A percentile compares a stretch with the other conserved stretches of the same genome.
Evolutionary conservation across 53 echinoderm and acorn worm species (phyloP).

Genomic region (Crossaster papposus): DNA sequence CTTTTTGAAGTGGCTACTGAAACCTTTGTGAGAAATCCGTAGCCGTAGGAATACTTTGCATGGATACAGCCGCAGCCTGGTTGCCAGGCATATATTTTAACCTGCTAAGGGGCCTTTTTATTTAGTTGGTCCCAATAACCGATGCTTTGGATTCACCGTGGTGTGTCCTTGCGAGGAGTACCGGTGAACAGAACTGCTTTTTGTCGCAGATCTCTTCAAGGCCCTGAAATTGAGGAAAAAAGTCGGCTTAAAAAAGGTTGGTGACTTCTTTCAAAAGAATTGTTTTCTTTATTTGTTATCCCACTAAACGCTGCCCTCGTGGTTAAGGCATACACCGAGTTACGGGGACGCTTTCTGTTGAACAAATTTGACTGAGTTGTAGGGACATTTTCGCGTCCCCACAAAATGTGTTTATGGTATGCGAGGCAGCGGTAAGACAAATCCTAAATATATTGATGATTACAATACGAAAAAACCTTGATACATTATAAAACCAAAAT

Average conservation of each 20-base stretch:
- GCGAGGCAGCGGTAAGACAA: too few relatives aligned
- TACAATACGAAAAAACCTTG: too few relatives aligned
- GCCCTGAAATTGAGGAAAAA: conserved; percentile 62
- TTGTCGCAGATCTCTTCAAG: conserved; percentile 77
- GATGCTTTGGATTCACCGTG: conserved; percentile 47
- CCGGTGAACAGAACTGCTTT: conserved; percentile 74
- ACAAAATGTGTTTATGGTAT: too few relatives aligned
- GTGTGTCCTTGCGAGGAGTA: conserved; percentile 66
- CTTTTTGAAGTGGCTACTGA: background rate
- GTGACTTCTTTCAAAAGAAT: too few relatives aligned
- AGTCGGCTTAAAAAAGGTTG: conserved; percentile 13
- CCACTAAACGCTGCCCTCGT: too few relatives aligned
- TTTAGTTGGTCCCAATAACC: conserved; percentile 54
- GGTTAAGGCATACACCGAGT: too few relatives aligned
- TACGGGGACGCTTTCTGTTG: too few relatives aligned
- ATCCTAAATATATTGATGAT: too few relatives aligned
- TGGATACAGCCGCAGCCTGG: background rate
- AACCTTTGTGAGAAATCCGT: background rate
- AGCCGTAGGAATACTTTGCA: background rate
- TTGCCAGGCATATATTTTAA: conserved; percentile 13
- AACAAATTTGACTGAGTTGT: too few relatives aligned
- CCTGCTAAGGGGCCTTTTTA: background rate
- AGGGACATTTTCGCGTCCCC: too few relatives aligned
- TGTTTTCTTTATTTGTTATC: too few relatives aligned
- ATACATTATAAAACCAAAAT: too few relatives aligned